These are phyloP conservation scores for Cenopis cana DNA, from an alignment of 2,888 invertebrate genomes.

Conservation along the genomic window DNA sequence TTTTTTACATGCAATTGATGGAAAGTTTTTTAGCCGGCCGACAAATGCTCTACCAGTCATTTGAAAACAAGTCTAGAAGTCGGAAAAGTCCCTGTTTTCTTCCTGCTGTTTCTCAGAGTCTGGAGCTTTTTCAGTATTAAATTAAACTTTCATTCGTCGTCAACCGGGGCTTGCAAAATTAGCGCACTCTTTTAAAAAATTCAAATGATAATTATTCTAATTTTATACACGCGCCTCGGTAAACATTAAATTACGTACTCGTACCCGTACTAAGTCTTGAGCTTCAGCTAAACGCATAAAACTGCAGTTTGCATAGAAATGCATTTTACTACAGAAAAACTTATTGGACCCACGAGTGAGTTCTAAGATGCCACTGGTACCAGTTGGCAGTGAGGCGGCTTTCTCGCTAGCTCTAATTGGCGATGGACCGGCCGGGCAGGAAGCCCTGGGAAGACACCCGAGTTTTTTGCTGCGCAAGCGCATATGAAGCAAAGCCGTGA, in stretches of 20 bases:
- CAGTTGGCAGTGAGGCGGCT: constrained; percentile 48
- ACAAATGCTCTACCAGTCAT: too few relatives aligned
- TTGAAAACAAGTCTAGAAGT: too few relatives aligned
- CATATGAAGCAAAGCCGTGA: constrained; percentile 40
- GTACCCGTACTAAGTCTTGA: not conserved
- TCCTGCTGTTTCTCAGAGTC: too few relatives aligned
- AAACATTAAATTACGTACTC: not conserved
- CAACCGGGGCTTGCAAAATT: too few relatives aligned
- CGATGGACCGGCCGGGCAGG: constrained; percentile 51
- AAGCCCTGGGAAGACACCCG: constrained; percentile 62
- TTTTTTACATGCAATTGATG: too few relatives aligned
- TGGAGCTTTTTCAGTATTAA: too few relatives aligned
- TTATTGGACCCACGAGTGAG: constrained; percentile 29
- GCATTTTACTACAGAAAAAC: constrained; percentile 12
- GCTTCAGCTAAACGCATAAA: not conserved
- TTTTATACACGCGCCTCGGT: not conserved
- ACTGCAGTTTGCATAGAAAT: constrained; percentile 23
- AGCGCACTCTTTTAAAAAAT: not conserved
- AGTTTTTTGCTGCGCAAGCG: constrained; percentile 52
- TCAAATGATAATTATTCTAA: not conserved
- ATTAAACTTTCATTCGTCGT: too few relatives aligned
- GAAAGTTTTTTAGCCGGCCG: too few relatives aligned
- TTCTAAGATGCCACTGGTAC: constrained; percentile 39
- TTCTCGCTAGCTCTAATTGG: constrained; percentile 52
- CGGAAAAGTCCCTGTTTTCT: too few relatives aligned